Base-by-base conservation (phyloP, 2,797 vertebrate genomes). In the Alectoris magna region DNA sequence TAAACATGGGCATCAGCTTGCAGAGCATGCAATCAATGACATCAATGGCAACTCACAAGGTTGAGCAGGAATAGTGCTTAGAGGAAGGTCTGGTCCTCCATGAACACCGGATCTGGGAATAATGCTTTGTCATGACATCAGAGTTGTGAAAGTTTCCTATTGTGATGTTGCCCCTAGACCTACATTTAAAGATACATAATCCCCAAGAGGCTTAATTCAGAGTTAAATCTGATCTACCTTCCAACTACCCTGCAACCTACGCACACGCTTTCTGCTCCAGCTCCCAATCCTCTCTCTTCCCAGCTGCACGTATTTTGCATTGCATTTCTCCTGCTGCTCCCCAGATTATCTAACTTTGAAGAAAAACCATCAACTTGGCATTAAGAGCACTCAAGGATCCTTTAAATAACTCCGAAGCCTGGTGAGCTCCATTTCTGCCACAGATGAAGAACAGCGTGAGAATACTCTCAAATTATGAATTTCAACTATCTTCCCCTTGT, bases 191-290 rank as follows among this genome's bases (percentile, higher is more conserved):
- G 72, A 89, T 10, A 21, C 4, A 8, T 93, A 93, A 93, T 93
- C 91, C 84, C 39, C 44, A 91, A 93, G 84, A 85, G 66, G 92
- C 81, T 91, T 96, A 91, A 62, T 69, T 74, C 66, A 71, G 66
- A 89, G 64, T 69, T 44, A 78, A 62, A 83, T 68, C 81, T 89
- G 78, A 46, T 87, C 79, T 75, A 29, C 22, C 58, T 59, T 63
- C 48, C 38, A 76, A 51, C 4, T 17, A 58, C 64, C 44, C 60
- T 29, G 27, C 64, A 67, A 18, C 39, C 71, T 48, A 12, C 34
- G 5, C 1, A 27, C 38, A 3, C 80, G 86, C 67, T 23, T 88
- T 22, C 55, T 44, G 68, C 43, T 31, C 51, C 43, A 68, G 46
- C 39, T 90, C 16, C 36, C 31, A 75, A 78, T 21, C 49, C 41